Conservation (phyloP, 2,113 vertebrate species). For the Albula goreensis region DNA sequence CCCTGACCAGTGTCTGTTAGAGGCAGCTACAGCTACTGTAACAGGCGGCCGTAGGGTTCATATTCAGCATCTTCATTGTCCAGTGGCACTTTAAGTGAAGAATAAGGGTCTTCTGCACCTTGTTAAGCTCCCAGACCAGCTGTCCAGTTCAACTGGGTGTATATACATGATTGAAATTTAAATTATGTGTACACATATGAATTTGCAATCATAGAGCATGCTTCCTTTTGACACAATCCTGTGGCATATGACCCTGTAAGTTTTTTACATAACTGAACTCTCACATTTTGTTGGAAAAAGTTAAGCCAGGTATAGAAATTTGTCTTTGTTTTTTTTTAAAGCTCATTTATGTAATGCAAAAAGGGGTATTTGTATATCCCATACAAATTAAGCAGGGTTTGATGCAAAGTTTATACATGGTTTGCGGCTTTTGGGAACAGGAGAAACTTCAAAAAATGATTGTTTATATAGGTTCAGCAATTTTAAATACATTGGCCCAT, state of each 20-base stretch:
- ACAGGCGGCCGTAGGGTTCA: background rate
- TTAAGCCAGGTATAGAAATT: background rate
- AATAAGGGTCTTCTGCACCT: constrained; percentile 11
- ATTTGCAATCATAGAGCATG: background rate
- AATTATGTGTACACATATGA: background rate
- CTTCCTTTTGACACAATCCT: background rate
- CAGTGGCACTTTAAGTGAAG: constrained; percentile 8
- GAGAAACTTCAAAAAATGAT: background rate
- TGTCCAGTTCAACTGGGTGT: constrained; percentile 11
- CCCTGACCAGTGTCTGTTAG: background rate
- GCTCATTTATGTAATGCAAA: background rate
- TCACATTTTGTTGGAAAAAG: background rate
- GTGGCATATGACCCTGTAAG: background rate
- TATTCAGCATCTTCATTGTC: background rate
- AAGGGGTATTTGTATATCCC: background rate
- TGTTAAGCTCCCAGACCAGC: constrained; percentile 9
- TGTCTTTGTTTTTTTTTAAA: background rate
- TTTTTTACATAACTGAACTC: background rate
- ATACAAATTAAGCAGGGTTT: background rate
- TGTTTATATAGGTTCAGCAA: background rate
- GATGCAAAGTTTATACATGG: background rate
- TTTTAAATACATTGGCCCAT: background rate
- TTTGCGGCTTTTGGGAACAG: background rate
- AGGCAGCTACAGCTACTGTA: background rate
- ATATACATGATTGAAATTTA: background rate